Evolutionary conservation across 2,888 invertebrate genomes (phyloP), one percentile per base, ranked within the genome.

Genomic region (Synanthedon andrenaeformis): DNA sequence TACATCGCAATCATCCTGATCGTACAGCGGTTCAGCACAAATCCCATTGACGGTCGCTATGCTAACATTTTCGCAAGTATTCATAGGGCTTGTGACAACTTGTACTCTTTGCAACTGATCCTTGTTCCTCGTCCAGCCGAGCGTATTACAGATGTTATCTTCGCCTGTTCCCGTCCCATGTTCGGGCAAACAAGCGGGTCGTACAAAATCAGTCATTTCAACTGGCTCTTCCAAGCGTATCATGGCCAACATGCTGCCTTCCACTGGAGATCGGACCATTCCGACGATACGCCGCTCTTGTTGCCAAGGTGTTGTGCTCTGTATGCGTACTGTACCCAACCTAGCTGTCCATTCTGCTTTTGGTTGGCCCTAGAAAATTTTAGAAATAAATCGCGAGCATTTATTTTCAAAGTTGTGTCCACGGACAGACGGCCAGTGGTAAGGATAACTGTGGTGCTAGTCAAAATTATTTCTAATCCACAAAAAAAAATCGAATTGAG

Each of bases 261-360:
- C 96, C 0, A 96, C 94, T 0, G 96, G 96, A 0, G 95, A 95
- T 62, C 95, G 94, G 13, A 95, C 92, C 93, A 96, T 94, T 41
- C 96, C 95, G 4, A 96, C 91, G 53, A 95, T 92, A 54, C 94
- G 89, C 52, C 94, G 88, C 62, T 96, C 94, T 72, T 95, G 96
- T 63, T 95, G 94, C 96, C 96, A 96, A 0, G 96, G 96, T 0
- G 95, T 91, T 1, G 92, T 92, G 57, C 94, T 92, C 49, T 93
- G 91, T 49, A 95, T 89, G 51, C 96, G 90, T 0, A 94, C 91
- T 5, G 91, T 89, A 1, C 95, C 96, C 56, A 95, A 89, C 61
- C 93, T 89, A 0, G 94, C 95, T 28, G 92, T 91, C 96, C 96
- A 96, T 73, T 95, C 94, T 0, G 95, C 94, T 72, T 94, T 93